Base-by-base conservation (phyloP, 1,140 invertebrate species). In the Drosophila trapezifrons region DNA sequence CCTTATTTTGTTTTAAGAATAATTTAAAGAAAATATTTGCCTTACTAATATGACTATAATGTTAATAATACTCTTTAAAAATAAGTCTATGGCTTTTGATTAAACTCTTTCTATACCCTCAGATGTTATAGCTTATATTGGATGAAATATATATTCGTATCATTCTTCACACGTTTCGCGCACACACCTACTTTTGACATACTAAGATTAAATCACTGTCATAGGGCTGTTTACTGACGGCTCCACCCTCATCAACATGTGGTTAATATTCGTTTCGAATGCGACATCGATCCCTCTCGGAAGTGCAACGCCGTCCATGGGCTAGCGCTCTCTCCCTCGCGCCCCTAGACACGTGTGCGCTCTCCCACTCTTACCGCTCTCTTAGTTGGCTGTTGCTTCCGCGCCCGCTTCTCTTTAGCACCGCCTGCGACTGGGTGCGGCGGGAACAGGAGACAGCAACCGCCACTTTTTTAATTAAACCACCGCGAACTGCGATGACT, bases 301-400 rank as follows among this genome's bases (percentile, higher is more conserved):
- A 70, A 78, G 70, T 79, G 64, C 78, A 55, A n/a, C 63, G 37
- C 59, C 58, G 63, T 35, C 67, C 37, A 29, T 77, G 63, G 18
- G 13, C 18, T 6, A 22, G 32, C 15, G n/a, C 43, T 17, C 43
- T 35, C 35, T 29, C 38, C 22, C 29, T 59, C 13, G 17, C 12
- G 25, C 37, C 13, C 25, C 25, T 35, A 18, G 78, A 62, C 69
- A 72, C 70, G 67, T 69, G 66, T 49, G 51, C 47, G 47, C 69
- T 81, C 67, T 57, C 38, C 32, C 45, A 27, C 52, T 45, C 64
- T 72, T 64, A 56, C 29, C 52, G n/a, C 71, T 78, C 83, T 79
- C 71, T 80, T 70, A 70, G 40, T 56, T 78, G 83, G 64, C 79
- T 86, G 82, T 86, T 86, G 82, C 82, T 86, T 86, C 58, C 84